phyloP scores from a whole-genome alignment of 2,113 vertebrate genomes.

The Myxocyprinus asiaticus region DNA sequence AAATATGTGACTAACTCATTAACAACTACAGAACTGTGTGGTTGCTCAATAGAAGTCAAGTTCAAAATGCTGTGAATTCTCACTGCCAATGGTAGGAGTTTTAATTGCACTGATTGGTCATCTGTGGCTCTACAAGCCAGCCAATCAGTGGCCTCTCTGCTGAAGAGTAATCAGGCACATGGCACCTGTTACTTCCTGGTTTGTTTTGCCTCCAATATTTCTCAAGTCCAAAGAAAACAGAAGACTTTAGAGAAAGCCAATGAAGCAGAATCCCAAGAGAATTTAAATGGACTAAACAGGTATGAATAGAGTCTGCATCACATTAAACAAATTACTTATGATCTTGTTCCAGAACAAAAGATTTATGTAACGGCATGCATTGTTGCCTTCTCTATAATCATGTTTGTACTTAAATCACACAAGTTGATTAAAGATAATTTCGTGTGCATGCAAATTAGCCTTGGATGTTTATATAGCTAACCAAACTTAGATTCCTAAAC shows the following conservation, averaged over 20 bases:
- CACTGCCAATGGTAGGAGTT: constrained; percentile 42
- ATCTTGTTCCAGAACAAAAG: too few species aligned
- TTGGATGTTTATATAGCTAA: background rate
- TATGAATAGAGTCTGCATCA: background rate
- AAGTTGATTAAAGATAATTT: background rate
- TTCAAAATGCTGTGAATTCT: constrained; percentile 49
- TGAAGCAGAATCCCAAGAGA: background rate
- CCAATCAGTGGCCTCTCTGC: constrained; percentile 62
- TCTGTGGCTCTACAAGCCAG: constrained; percentile 39
- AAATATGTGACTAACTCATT: constrained; percentile 36
- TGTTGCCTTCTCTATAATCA: background rate
- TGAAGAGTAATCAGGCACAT: constrained; percentile 31
- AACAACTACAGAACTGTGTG: constrained; percentile 49
- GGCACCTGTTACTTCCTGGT: constrained; percentile 12
- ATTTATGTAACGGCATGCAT: background rate
- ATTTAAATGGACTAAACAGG: background rate
- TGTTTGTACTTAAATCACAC: background rate
- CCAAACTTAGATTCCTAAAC: background rate
- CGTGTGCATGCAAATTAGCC: background rate
- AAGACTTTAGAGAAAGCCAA: background rate
- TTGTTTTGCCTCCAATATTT: background rate
- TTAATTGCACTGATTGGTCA: constrained; percentile 74
- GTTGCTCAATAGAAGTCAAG: constrained; percentile 33
- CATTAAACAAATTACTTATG: background rate
- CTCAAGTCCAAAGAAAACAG: background rate